A percentile compares a stretch with the other conserved stretches of the same genome.
These are phyloP conservation scores for Aphelocoma californica DNA, from an alignment of 2,797 vertebrate species.

Conservation along the genomic window DNA sequence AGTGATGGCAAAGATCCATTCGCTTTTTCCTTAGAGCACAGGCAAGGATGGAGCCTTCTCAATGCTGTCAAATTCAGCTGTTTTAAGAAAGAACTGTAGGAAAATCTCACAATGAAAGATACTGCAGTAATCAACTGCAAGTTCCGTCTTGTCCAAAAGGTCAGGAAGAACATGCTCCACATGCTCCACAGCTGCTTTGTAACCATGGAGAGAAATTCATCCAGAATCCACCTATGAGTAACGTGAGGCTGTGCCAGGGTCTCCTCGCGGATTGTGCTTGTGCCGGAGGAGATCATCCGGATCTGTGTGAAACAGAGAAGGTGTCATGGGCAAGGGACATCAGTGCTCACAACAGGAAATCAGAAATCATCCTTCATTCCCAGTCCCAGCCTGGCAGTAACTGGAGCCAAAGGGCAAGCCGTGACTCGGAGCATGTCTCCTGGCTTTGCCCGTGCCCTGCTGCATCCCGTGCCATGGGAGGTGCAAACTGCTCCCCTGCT, in stretches of 20 bases:
- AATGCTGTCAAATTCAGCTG: not conserved
- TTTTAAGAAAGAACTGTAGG: not conserved
- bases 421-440: not conserved
- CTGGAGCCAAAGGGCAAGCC: not conserved
- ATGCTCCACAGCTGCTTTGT: not conserved
- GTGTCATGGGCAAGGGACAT: not conserved
- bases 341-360: not conserved
- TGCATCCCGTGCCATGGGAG: fast-evolving
- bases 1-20: not conserved
- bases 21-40: not conserved
- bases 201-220: not conserved
- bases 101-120: not conserved
- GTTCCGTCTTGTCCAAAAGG: not conserved
- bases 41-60: not conserved
- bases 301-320: not conserved
- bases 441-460: not conserved
- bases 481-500: not conserved
- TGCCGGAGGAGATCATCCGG: not conserved
- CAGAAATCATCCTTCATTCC: not conserved
- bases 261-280: fast-evolving
- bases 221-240: not conserved
- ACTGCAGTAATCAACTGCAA: not conserved
- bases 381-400: not conserved
- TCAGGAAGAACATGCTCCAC: not conserved
- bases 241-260: not conserved